Evolutionary conservation across 2,888 invertebrate species (phyloP).

Genomic region (Agonum fuliginosum): DNA sequence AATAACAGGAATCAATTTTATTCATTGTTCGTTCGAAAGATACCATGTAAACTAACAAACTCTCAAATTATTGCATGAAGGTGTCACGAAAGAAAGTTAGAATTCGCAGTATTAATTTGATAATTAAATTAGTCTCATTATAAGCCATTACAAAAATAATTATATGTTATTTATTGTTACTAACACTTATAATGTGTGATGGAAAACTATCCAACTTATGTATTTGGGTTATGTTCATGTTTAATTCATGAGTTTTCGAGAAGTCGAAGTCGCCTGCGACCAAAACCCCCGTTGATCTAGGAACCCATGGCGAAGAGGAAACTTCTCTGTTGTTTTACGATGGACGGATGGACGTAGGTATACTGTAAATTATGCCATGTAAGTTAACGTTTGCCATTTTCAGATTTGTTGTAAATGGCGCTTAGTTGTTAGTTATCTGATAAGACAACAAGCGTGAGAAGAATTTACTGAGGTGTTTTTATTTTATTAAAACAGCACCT

Average conservation of each 20-base stretch:
- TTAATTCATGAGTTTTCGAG: conserved; percentile 46
- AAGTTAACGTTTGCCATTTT: background rate
- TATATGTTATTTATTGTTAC: conserved; percentile 53
- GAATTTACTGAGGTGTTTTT: no score
- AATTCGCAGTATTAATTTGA: conserved; percentile 57
- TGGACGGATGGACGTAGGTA: background rate
- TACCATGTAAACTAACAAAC: conserved; percentile 8
- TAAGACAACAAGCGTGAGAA: background rate
- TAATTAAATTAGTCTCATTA: conserved; percentile 59
- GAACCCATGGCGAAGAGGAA: background rate
- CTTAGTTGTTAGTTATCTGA: background rate
- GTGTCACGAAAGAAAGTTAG: conserved; percentile 28
- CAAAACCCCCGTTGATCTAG: conserved; percentile 2
- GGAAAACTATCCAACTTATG: conserved; percentile 46
- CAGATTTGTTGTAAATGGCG: background rate
- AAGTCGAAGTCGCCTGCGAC: conserved; percentile 3
- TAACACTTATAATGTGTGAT: conserved; percentile 44
- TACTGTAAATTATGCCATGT: background rate
- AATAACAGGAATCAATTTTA: no score
- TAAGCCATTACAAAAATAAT: conserved; percentile 53
- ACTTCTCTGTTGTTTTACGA: conserved; percentile 23
- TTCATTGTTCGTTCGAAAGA: background rate
- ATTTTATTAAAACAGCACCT: background rate
- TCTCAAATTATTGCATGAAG: background rate
- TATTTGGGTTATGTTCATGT: conserved; percentile 53